Evolutionary conservation across 2,113 vertebrate species (phyloP), one percentile per base, ranked within the genome.

Genomic region (Hippocampus comes): DNA sequence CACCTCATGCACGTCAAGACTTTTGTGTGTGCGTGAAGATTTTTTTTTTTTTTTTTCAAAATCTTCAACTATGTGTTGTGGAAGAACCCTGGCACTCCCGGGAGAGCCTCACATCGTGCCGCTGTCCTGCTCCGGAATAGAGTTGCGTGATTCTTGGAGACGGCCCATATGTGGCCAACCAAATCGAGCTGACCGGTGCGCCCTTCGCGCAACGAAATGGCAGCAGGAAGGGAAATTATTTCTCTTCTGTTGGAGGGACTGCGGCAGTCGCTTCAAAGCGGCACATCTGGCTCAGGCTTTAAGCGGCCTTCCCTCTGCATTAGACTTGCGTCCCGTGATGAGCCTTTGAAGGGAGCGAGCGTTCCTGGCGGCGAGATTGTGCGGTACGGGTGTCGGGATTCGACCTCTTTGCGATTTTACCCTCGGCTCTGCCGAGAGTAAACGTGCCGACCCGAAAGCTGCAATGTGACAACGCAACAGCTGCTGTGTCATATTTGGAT

Each of bases 281-380:
- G 64, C 59, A 27, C 41, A 80, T 68, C 75, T 74, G 80, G 86
- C 82, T 63, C 68, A 76, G 77, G 76, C 79, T 86, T 89, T 87
- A 88, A 87, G 76, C 78, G 74, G 84, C 79, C 85, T 86, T 88
- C 86, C 76, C 82, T 65, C 84, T 80, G 78, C 84, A 86, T 89
- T 87, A 90, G 85, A 85, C 72, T 80, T 85, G 82, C 75, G 71
- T 82, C 81, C 83, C 79, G 84, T 88, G 86, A 91, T 80, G 84
- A 86, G 89, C 74, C 89, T 89, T 90, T 86, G 88, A 90, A 90
- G 89, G 87, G 68, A 69, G 70, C 64, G 57, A 82, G 86, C 78
- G 66, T 78, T 78, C 76, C 84, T 63, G 82, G 73, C 73, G 70
- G 71, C 71, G 68, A 82, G 81, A 80, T 84, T 86, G 83, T 66